phyloP scores from a whole-genome alignment of 2,888 invertebrate genomes.

The Axea sp. region DNA sequence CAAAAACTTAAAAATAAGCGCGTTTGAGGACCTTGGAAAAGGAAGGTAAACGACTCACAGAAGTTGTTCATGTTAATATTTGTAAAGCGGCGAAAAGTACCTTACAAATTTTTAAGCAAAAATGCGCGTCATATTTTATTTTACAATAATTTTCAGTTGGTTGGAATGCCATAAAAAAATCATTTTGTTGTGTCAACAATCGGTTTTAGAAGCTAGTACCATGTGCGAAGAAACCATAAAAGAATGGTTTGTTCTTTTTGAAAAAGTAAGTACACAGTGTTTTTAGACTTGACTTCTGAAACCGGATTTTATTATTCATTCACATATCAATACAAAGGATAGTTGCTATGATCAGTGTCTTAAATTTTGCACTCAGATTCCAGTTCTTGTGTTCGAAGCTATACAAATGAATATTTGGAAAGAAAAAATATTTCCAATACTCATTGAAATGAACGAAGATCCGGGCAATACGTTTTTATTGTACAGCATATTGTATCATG shows the following conservation, averaged over 20 bases:
- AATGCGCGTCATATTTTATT: constrained; percentile 1
- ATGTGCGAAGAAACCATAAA: constrained; percentile 91
- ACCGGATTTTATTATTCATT: no score
- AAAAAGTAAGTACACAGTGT: constrained; percentile 87
- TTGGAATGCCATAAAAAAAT: constrained; percentile 89
- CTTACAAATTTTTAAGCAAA: no score
- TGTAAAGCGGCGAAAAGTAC: no score
- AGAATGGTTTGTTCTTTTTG: constrained; percentile 87
- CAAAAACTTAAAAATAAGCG: no score
- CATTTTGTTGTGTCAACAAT: constrained; percentile 93
- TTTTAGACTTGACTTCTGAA: no score
- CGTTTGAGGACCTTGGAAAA: constrained; percentile 85
- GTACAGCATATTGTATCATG: constrained; percentile 90
- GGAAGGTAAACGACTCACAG: no score
- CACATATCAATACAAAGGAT: no score
- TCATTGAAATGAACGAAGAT: constrained; percentile 85
- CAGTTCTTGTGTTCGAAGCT: constrained; percentile 89
- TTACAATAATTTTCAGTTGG: constrained; percentile 82
- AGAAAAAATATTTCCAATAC: constrained; percentile 87
- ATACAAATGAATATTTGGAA: constrained; percentile 93
- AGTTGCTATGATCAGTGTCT: no score
- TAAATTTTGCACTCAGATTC: constrained; percentile 80
- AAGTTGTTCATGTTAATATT: no score
- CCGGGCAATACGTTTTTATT: constrained; percentile 87
- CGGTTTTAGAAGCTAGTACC: constrained; percentile 88